Percentiles rank a stretch among this genome's conserved stretches.
These are phyloP conservation scores for Asobara japonica DNA, from an alignment of 1,140 invertebrate genomes.

Conservation along the genomic window DNA sequence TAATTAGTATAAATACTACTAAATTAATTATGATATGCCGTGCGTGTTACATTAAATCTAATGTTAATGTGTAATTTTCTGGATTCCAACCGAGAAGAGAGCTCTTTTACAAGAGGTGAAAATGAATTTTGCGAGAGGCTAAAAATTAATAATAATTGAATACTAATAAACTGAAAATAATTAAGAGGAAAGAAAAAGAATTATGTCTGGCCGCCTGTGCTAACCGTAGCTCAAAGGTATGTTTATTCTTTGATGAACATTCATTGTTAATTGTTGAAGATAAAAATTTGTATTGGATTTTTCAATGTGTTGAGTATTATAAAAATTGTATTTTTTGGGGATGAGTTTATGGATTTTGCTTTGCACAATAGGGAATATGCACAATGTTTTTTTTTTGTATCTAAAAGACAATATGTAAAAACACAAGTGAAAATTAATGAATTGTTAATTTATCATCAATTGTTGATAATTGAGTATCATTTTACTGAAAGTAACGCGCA, in stretches of 20 bases:
- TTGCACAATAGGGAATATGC: too few species aligned
- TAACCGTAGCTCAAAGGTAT: conserved; percentile 45
- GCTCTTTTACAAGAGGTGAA: background rate
- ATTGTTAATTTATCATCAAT: too few species aligned
- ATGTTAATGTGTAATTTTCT: conserved; percentile 64
- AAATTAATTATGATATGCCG: conserved; percentile 66
- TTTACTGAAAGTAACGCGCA: too few species aligned
- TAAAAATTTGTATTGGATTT: too few species aligned
- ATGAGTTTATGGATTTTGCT: too few species aligned
- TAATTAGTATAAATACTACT: conserved; percentile 58
- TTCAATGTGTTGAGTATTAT: too few species aligned
- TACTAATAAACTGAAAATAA: conserved; percentile 21
- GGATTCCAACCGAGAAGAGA: conserved; percentile 42
- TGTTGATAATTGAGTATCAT: too few species aligned
- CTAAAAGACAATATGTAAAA: too few species aligned
- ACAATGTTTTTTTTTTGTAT: too few species aligned
- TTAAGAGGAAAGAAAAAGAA: conserved; percentile 34
- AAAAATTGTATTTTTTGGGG: too few species aligned
- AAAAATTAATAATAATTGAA: conserved; percentile 24
- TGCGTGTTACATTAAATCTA: conserved; percentile 64
- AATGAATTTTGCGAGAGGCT: conserved; percentile 5
- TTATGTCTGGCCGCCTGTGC: conserved; percentile 64
- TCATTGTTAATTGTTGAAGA: background rate
- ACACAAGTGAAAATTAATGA: too few species aligned
- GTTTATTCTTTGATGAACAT: background rate